Base-by-base conservation (phyloP, 1,140 invertebrate species). In the Trinorchestia longiramus region DNA sequence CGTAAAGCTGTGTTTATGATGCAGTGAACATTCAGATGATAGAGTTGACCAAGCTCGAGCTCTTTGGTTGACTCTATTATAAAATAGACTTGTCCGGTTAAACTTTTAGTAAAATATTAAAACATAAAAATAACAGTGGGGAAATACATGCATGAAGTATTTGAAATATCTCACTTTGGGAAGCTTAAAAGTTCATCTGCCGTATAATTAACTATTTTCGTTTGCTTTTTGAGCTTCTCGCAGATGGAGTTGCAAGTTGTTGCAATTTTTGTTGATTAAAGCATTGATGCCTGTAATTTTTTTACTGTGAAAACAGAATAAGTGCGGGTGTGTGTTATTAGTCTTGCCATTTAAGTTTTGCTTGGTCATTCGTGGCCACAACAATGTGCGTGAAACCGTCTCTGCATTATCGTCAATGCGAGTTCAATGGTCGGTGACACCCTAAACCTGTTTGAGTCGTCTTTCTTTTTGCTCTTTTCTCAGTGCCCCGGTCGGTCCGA, bases 381-480 rank as follows among this genome's bases (percentile, higher is more conserved):
- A 17, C 19, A 47, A 94, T 94, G 92, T 47, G 43, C 92, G 92
- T 94, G 92, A 94, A 94, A 23, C 43, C 92, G 0, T 43, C 40
- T 8, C 43, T 94, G 92, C 92, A 94, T 19, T n/a, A 43, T 47
- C 44, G 36, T 47, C 43, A 94, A 94, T 45, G 92, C 43, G 92
- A 47, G 92, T 94, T 94, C 92, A 94, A 94, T 44, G 92, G 41
- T 94, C 92, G 92, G 44, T 36, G 92, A 47, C 92, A 94, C 92
- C 92, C 43, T 44, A 47, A 94, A 94, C 92, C 92, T 94, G 92
- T 94, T 94, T 47, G 40, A 1, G 36, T 94, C 3, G 92, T 45
- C 92, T 94, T 94, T 36, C 44, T 94, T 28, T 53, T 53, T 36
- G 0, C 88, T 77, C 62, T 77, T 91, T 91, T 43, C 88, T 42